Percentiles rank a stretch among this genome's conserved stretches.
These are phyloP conservation scores for Spodoptera litura DNA, from an alignment of 1,140 invertebrate genomes.

Conservation along the genomic window DNA sequence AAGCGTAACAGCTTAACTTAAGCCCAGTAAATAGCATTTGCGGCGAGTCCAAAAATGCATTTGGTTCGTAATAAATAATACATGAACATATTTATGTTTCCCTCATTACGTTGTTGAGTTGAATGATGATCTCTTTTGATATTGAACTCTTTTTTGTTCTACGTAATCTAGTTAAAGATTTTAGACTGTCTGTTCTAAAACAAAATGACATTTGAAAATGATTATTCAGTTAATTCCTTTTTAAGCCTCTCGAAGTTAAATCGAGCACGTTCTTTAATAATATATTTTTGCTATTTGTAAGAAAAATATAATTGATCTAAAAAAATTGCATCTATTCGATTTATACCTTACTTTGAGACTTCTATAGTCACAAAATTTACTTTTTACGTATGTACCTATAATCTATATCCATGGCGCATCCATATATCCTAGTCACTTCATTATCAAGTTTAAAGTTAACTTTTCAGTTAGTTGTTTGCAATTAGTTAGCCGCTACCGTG, in stretches of 20 bases:
- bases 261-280: no score
- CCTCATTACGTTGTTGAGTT: conserved; percentile 77
- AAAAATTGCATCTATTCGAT: no score
- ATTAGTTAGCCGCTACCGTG: conserved; percentile 63
- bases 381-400: neutral
- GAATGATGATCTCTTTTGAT: conserved; percentile 42
- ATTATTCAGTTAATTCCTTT: no score
- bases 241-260: no score
- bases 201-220: no score
- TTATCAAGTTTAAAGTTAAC: conserved; percentile 62
- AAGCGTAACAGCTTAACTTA: conserved; percentile 67
- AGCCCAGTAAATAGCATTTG: conserved; percentile 70
- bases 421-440: conserved; percentile 33
- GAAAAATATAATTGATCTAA: no score
- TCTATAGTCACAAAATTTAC: conserved; percentile 7
- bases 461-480: conserved; percentile 68
- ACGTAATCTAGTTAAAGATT: neutral
- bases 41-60: conserved; percentile 77
- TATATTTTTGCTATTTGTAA: no score
- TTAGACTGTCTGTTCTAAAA: no score
- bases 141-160: neutral
- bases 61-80: conserved; percentile 80
- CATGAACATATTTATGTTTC: conserved; percentile 76
- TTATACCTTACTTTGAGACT: no score
- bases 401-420: conserved; percentile 11